These are phyloP conservation scores for Eulithis testata DNA, from an alignment of 2,888 invertebrate species.

Conservation along the genomic window DNA sequence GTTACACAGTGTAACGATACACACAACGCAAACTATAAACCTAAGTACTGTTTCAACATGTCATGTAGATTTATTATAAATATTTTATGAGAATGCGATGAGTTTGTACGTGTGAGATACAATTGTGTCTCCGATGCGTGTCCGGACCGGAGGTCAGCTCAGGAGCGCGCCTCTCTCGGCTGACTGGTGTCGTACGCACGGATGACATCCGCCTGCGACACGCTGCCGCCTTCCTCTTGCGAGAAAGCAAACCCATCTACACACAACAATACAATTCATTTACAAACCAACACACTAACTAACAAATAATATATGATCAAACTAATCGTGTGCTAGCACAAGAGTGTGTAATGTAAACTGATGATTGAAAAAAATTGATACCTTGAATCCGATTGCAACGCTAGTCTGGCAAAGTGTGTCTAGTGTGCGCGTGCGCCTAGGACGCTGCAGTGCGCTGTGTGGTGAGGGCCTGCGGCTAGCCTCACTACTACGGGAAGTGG, in stretches of 20 bases:
- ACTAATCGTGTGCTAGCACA: conserved; percentile 41
- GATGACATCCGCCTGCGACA: conserved; percentile 97
- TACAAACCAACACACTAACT: not conserved
- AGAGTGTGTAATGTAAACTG: conserved; percentile 27
- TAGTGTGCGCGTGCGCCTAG: conserved; percentile 50
- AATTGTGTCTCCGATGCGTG: not conserved
- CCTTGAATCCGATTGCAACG: conserved; percentile 37
- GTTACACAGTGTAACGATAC: conserved; percentile 23
- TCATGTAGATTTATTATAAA: conserved; percentile 14
- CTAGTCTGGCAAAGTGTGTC: conserved; percentile 35
- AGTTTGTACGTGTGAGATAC: conserved; percentile 40
- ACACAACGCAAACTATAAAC: not conserved
- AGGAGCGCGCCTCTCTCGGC: conserved; percentile 91
- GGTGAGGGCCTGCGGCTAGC: conserved; percentile 19
- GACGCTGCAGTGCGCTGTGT: conserved; percentile 56
- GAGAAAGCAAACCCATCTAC: conserved; percentile 99
- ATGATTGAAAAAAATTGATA: conserved; percentile 34
- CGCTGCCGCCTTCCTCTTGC: conserved; percentile 98
- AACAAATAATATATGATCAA: conserved; percentile 25
- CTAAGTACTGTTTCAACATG: conserved; percentile 14
- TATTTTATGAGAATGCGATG: conserved; percentile 19
- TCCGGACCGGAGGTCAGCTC: conserved; percentile 55
- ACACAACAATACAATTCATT: conserved; percentile 35
- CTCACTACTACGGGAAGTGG: not conserved
- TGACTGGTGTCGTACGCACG: conserved; percentile 97